Conservation (phyloP, 2,888 invertebrate genomes). For the Gandaritis pyraliata region DNA sequence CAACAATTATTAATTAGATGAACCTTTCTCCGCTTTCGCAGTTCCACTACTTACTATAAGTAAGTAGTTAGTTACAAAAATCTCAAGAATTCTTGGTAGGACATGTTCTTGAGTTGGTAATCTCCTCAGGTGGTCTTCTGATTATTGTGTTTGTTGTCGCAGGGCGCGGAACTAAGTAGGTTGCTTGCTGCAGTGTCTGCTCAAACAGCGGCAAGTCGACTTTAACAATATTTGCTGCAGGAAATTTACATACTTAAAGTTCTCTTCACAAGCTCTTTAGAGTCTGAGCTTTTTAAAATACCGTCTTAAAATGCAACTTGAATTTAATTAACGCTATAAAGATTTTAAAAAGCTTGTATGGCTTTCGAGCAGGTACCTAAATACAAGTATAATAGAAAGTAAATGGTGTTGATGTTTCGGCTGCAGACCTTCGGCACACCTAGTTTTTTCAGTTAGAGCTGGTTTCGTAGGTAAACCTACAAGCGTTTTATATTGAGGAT, state of each 20-base stretch:
- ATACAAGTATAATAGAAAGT: neutral
- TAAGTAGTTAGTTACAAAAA: neutral
- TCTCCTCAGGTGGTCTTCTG: slow-evolving; percentile 7
- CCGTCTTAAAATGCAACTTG: slow-evolving; percentile 12
- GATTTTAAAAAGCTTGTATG: slow-evolving; percentile 1
- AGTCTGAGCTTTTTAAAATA: slow-evolving; percentile 16
- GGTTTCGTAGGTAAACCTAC: too few relatives aligned
- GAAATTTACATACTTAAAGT: slow-evolving; percentile 23
- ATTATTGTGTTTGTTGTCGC: slow-evolving; percentile 15
- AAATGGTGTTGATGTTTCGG: neutral
- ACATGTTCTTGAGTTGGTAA: slow-evolving; percentile 5
- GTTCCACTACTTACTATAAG: too few relatives aligned
- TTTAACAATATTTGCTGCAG: slow-evolving; percentile 25
- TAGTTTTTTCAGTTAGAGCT: too few relatives aligned
- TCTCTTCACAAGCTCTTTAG: slow-evolving; percentile 5
- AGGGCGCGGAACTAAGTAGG: slow-evolving; percentile 17
- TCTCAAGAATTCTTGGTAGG: neutral
- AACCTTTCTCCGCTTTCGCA: neutral
- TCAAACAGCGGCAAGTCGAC: slow-evolving; percentile 19
- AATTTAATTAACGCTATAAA: slow-evolving; percentile 15
- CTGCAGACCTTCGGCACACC: too few relatives aligned
- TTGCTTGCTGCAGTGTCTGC: slow-evolving; percentile 13
- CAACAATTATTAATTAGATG: too few relatives aligned
- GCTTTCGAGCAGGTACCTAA: neutral
- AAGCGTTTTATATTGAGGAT: too few relatives aligned